phyloP scores from a whole-genome alignment of 2,113 vertebrate species.

The Eonycteris spelaea region DNA sequence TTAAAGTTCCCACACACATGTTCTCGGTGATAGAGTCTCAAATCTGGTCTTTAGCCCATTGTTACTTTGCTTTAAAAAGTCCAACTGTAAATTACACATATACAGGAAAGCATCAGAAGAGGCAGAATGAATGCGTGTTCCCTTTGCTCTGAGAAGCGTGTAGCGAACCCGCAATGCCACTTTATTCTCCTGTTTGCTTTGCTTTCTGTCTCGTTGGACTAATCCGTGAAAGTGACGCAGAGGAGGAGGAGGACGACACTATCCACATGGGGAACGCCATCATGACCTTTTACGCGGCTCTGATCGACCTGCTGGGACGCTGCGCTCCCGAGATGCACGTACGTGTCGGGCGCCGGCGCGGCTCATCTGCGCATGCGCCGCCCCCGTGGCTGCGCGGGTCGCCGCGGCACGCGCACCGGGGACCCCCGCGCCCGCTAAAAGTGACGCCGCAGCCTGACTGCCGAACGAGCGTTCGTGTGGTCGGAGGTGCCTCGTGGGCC shows the following conservation, averaged over 20 bases:
- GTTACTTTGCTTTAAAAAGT: neutral
- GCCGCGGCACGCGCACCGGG: no score
- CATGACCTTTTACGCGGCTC: slow-evolving; percentile 97
- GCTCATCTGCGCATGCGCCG: neutral
- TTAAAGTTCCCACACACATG: neutral
- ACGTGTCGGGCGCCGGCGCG: slow-evolving; percentile 70
- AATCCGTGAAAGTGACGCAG: slow-evolving; percentile 82
- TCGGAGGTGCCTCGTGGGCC: neutral
- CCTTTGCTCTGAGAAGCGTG: neutral
- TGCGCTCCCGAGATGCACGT: slow-evolving; percentile 99
- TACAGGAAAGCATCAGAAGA: neutral
- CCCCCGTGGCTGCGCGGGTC: accelerated
- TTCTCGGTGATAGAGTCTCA: neutral
- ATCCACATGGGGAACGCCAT: slow-evolving; percentile 98
- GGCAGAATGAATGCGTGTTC: neutral
- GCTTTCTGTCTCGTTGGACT: slow-evolving; percentile 49
- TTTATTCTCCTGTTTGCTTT: slow-evolving; percentile 9
- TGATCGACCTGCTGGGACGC: slow-evolving; percentile 95
- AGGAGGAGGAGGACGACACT: slow-evolving; percentile 94
- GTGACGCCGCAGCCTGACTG: neutral
- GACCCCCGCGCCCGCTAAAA: neutral
- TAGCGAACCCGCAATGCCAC: neutral
- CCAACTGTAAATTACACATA: neutral
- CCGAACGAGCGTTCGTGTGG: neutral
- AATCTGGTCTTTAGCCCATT: neutral